Conservation (phyloP, 2,888 invertebrate genomes). For the Scrobipalpa atriplicella region DNA sequence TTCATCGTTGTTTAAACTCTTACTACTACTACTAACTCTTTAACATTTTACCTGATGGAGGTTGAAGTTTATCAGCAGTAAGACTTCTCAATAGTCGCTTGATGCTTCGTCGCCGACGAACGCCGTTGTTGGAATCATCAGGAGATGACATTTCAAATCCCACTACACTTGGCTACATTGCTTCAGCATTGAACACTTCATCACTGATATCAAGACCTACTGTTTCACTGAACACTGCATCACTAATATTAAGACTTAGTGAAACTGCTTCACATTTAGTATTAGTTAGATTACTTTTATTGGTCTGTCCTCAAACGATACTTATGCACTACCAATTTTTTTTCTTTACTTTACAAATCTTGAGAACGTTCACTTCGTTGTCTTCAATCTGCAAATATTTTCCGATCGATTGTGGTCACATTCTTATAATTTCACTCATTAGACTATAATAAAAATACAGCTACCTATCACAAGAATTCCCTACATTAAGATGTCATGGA, state of each 20-base stretch:
- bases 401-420: neutral
- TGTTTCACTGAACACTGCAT: neutral
- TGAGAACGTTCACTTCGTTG: neutral
- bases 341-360: too few species aligned
- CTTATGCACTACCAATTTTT: too few species aligned
- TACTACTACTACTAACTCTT: too few species aligned
- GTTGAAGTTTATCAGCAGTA: slow-evolving; percentile 74
- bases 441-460: neutral
- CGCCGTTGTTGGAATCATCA: slow-evolving; percentile 62
- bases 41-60: slow-evolving; percentile 44
- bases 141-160: slow-evolving; percentile 41
- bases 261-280: too few species aligned
- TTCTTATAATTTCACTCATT: neutral
- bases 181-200: neutral
- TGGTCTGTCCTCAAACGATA: too few species aligned
- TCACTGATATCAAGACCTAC: too few species aligned
- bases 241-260: neutral
- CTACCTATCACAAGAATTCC: too few species aligned
- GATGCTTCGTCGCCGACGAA: slow-evolving; percentile 77
- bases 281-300: too few species aligned
- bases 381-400: neutral
- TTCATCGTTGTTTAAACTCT: too few species aligned
- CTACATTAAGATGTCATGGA: too few species aligned
- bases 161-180: neutral
- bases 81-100: slow-evolving; percentile 76